Base-by-base conservation (phyloP, 2,797 vertebrate species). In the Spea hammondii region DNA sequence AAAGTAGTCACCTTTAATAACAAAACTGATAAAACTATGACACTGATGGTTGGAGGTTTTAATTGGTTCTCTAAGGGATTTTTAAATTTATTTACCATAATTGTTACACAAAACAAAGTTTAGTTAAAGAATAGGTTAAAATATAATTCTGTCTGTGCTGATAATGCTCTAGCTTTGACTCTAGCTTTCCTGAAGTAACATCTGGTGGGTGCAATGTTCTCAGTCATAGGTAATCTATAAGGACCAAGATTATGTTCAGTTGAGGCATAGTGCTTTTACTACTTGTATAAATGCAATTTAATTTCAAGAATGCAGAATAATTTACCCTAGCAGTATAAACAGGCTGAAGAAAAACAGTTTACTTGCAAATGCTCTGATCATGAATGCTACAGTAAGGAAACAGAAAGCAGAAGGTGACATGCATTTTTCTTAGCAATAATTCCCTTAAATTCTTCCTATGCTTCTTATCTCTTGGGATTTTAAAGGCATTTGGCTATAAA, bases 261-360 rank as follows among this genome's bases (percentile, higher is more conserved):
- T 44, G 54, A 64, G 3, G 50, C 8, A 77, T 69, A 47, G 46
- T 67, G 32, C 54, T 5, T 55, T 12, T 44, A 60, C 32, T 69
- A 60, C 55, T 8, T 32, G 44, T 17, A 76, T 14, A 49, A 9
- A 68, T 68, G 53, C 69, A 47, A 65, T 46, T 14, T 44, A 8
- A 53, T 57, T 69, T 78, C 32, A 64, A 51, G 17, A 54, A 55
- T 53, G 6, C 49, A 53, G 8, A 70, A 50, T 44, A 70, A 32
- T 3, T 70, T 64, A 13, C 46, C 75, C 55, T 70, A 54, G 57
- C 44, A 77, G 57, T 46, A 46, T 77, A 70, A 69, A 77, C n/a
- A 45, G 46, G 32, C 51, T 47, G n/a, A 68, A n/a, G 44, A 59
- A 70, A 49, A 69, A 77, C 59, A 67, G n/a, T 44, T 48, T 59